Base-by-base conservation (phyloP, 2,113 vertebrate species). In the Chaetodon trifascialis region DNA sequence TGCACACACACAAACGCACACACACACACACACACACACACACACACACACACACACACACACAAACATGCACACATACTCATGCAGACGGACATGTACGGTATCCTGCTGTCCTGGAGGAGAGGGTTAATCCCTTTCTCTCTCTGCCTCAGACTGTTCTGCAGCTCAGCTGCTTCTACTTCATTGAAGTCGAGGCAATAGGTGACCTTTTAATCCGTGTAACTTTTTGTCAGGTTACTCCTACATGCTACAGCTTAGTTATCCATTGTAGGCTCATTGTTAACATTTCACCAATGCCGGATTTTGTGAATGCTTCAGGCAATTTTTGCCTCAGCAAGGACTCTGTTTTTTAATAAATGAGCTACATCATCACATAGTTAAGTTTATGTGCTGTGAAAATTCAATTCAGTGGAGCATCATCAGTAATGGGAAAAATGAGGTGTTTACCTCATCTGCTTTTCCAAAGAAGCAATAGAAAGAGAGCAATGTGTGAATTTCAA, bases 181-280 rank as follows among this genome's bases (percentile, higher is more conserved):
- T 70, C 74, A 58, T 47, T 47, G 30, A 49, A 40, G 58, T 69
- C 49, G n/a, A 84, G 85, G 81, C 77, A 73, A 62, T 25, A 60
- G 71, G 58, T 87, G 85, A 92, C 86, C 87, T 89, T 88, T 88
- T 73, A 90, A 80, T 86, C 56, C n/a, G 3, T 73, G 15, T 54
- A 60, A 67, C 44, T 77, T 84, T 73, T 62, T 67, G 51, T 74
- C 25, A 56, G 63, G 70, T 76, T 76, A 68, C 55, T 73, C 38
- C 51, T 65, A 49, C 72, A 38, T 30, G 73, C 49, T 62, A 14
- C 73, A 12, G 40, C 66, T 83, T 54, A 68, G 60, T 82, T 86
- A 74, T 46, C 63, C 64, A 30, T 74, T 85, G 81, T 56, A 11
- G 0, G 60, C n/a, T 11, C 56, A 15, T 74, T 85, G 59, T 87